Evolutionary conservation across 2,113 vertebrate genomes (phyloP), one percentile per base, ranked within the genome.

Genomic region (Piprites chloris): DNA sequence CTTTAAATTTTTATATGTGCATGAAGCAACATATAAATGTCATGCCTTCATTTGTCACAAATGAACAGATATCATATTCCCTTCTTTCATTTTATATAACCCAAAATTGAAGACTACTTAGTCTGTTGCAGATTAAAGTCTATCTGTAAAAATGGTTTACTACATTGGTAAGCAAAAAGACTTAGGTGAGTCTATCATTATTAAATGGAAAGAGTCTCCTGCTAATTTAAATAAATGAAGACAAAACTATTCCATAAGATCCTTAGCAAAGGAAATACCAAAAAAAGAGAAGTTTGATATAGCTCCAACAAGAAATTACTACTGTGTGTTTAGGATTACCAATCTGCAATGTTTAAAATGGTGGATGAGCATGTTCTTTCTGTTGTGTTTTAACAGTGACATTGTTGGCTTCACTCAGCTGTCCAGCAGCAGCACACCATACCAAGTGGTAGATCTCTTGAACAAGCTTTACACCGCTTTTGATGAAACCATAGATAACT

Each of bases 351-450:
- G 47, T 50, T 77, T 86, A 79, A 72, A 50, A 71, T 21, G 53
- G 37, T 87, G 65, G 27, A 53, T 94, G 46, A 91, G 42, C 42
- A 10, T 94, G 44, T 53, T 95, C 19, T 95, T 68, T 96, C 69
- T 92, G 44, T 77, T 96, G 39, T 87, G 8, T 84, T 88, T 98
- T 94, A 53, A 85, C 85, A 99, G 98, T 95, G 98, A 99, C 85
- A 99, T 98, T 10, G 98, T 99, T 84, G 98, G 98, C 61, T 99
- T 99, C 96, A 98, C 98, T 9, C 98, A 98, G 81, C 97, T 99
- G 62, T 98, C 98, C 96, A 98, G 98, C 77, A 98, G 96, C 94
- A 99, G 99, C 85, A 98, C 97, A 12, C 98, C 97, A 0, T 98
- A 98, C 76, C 97, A 99, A 96, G 98, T 98, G 17, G 98, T 98